Evolutionary conservation across 2,888 invertebrate species (phyloP), one percentile per base, ranked within the genome.

Genomic region (Drosophila vallismaia): DNA sequence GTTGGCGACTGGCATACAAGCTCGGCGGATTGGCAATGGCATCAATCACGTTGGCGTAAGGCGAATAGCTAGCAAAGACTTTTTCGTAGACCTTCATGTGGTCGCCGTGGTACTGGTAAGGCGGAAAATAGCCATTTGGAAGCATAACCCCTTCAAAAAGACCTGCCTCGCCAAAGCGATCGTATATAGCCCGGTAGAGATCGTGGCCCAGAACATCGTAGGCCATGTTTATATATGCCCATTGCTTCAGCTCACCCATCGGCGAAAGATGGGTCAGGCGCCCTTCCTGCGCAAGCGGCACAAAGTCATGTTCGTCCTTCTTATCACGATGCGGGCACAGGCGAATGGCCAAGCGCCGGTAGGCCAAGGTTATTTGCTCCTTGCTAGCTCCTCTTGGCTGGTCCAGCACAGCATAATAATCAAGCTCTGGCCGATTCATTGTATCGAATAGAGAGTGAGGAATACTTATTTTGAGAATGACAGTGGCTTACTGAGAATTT

Each of bases 111-210:
- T 96, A 98, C 45, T 94, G 92, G 89, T 95, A 97, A 0, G 96
- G 95, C 58, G 94, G 94, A 76, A 95, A 94, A 89, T 93, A 95
- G 5, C 93, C 93, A 67, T 93, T 93, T 0, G 95, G 95, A 2
- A 95, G 93, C 4, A 95, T 95, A 0, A 97, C 94, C 0, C 97
- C 97, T 82, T 93, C 93, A 90, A 97, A 97, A 46, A 98, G 92
- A 0, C 97, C 97, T 84, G 95, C 95, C 91, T 97, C 97, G 0
- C 98, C 98, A 91, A 95, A 97, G 86, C 96, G 96, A 91, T 98
- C 97, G 92, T 95, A 98, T 12, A 97, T 94, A 10, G 96, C 95
- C 60, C 96, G 93, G 68, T 92, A 92, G 70, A 94, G 92, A 24
- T 90, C 89, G 40, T 90, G 81, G 36, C 90, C 93, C 28, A 97